Evolutionary conservation across 2,888 invertebrate species (phyloP), one percentile per base, ranked within the genome.

Genomic region (Hypomecis atomaria): DNA sequence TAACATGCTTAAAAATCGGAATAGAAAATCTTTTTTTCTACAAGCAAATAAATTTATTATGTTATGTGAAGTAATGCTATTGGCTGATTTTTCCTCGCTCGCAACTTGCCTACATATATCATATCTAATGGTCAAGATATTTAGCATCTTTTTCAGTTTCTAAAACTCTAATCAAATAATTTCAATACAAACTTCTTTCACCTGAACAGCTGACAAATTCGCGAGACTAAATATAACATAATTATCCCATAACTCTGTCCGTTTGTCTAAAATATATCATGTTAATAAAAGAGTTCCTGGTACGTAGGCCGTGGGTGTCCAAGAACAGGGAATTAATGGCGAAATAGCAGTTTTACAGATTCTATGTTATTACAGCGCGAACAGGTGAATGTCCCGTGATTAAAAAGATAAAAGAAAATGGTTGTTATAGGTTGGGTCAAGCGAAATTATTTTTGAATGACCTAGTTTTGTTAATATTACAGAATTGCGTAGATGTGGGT

Each of bases 261-360:
- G 58, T 55, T 44, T 43, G 63, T 66, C 63, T 59, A 45, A 66
- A n/a, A 66, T 62, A 58, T 58, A 58, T 60, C 59, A 55, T 63
- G 54, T 53, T 57, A 62, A 42, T 62, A 57, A 57, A 57, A 42
- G 6, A 38, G 60, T 68, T 68, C 58, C 68, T 58, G 50, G 42
- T 54, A 33, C 45, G 38, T 9, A 0, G 40, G n/a, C 33, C 63
- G 63, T 59, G 58, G 63, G 58, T 44, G 63, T 43, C 58, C 62
- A 53, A 47, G 44, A 52, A 52, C 9, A 36, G 10, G 33, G 33
- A n/a, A 56, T 49, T 56, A 52, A 63, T 54, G 38, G 23, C 48
- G 33, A 47, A 47, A 44, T 42, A 38, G n/a, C 55, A 45, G 11
- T 59, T 63, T 63, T 58, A 49, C 43, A 38, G 47, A 33, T 47